Conservation (phyloP, 2,797 vertebrate species). For the Cyprinella venusta region DNA sequence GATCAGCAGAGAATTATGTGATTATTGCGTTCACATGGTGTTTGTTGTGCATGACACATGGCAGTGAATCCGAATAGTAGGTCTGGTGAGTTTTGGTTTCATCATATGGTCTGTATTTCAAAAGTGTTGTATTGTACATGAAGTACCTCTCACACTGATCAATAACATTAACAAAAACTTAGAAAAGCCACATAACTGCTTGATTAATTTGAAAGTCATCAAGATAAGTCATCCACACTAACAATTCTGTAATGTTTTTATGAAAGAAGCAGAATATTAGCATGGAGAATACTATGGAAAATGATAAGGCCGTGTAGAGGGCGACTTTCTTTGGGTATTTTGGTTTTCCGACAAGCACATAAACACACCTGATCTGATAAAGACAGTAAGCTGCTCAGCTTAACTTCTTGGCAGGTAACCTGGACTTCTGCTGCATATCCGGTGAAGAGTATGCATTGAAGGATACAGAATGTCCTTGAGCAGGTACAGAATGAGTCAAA, state of each 20-base stretch:
- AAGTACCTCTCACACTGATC: not conserved
- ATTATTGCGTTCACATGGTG: conserved; percentile 76
- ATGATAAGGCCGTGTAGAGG: conserved; percentile 58
- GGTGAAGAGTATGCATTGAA: conserved; percentile 18
- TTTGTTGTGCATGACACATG: conserved; percentile 72
- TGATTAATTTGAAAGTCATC: not conserved
- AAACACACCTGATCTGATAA: conserved; percentile 78
- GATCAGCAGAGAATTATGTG: conserved; percentile 75
- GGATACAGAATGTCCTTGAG: conserved; percentile 21
- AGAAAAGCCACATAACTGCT: not conserved
- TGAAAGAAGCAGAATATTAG: not conserved
- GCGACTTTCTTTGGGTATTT: conserved; percentile 71
- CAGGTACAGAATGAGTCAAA: conserved; percentile 11
- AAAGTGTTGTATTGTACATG: not conserved
- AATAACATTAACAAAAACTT: conserved; percentile 3
- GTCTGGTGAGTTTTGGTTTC: not conserved
- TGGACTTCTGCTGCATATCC: conserved; percentile 61
- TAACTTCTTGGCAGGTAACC: conserved; percentile 72
- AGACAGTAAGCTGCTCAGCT: conserved; percentile 73
- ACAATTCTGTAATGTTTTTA: not conserved
- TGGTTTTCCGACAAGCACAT: conserved; percentile 75
- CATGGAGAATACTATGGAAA: not conserved
- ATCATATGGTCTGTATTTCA: not conserved
- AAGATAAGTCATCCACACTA: not conserved
- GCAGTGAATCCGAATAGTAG: conserved; percentile 25